Conservation (phyloP, 2,113 vertebrate species). For the Nyctereutes procyonoides region DNA sequence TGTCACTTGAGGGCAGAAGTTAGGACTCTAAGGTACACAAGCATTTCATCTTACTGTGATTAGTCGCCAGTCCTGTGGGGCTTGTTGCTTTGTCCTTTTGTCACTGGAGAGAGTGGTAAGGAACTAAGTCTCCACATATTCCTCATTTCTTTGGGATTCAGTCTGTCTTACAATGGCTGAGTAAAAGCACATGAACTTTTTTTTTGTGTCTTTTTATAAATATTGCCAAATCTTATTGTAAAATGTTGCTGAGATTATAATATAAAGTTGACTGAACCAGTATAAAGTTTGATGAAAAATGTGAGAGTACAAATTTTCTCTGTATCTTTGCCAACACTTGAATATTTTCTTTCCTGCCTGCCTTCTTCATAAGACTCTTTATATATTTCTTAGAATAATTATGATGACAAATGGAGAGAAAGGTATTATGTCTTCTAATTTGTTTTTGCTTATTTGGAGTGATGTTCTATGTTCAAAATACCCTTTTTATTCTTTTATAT, state of each 20-base stretch:
- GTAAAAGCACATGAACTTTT: neutral
- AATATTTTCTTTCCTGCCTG: neutral
- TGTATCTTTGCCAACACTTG: neutral
- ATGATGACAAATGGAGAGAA: neutral
- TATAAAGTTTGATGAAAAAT: neutral
- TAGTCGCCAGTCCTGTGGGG: neutral
- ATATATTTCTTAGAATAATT: neutral
- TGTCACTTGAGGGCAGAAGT: neutral
- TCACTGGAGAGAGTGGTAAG: neutral
- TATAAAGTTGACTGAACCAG: neutral
- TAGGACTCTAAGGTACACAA: neutral
- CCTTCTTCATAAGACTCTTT: neutral
- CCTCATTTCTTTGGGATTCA: conserved; percentile 4
- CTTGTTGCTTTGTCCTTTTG: neutral
- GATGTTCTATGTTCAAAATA: neutral
- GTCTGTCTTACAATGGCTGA: neutral
- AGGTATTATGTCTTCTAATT: neutral
- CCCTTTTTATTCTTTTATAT: neutral
- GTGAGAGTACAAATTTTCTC: neutral
- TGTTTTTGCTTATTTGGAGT: neutral
- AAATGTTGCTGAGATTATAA: neutral
- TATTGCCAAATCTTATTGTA: neutral
- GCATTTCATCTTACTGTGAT: neutral
- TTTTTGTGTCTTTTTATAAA: neutral
- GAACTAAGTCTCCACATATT: neutral